Percentiles rank a stretch among this genome's conserved stretches.
Conservation (phyloP, 2,888 invertebrate species). For the Osedax frankpressi region DNA sequence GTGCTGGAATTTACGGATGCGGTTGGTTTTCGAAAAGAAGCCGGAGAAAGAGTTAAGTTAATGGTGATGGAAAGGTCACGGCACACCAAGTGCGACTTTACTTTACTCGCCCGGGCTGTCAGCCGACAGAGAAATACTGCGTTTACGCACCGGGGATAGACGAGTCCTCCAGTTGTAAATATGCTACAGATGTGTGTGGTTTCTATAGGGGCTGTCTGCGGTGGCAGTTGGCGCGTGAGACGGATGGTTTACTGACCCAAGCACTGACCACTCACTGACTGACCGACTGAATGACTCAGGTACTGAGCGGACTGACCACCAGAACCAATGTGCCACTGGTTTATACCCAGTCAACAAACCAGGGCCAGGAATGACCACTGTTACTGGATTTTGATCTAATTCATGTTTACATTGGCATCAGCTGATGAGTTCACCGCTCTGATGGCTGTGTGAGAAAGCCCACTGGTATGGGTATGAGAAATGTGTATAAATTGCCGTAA, state of each 20-base stretch:
- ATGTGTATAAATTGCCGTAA: not conserved
- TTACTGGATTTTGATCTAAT: not conserved
- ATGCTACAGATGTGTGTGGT: slow-evolving; percentile 6
- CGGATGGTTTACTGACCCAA: slow-evolving; percentile 2
- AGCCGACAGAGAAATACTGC: not conserved
- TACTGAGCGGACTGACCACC: not conserved
- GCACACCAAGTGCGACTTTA: slow-evolving; percentile 8
- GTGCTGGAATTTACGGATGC: slow-evolving; percentile 1
- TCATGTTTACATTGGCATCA: not conserved
- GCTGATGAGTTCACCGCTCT: not conserved
- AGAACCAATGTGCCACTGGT: not conserved
- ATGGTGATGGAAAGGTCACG: slow-evolving; percentile 1
- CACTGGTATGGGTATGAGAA: not conserved
- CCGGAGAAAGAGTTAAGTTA: not conserved
- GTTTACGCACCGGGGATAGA: not conserved
- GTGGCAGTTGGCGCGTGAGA: not conserved
- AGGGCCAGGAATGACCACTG: not conserved
- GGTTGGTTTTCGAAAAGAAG: slow-evolving; percentile 2
- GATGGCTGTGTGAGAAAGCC: not conserved
- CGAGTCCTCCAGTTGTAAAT: slow-evolving; percentile 5
- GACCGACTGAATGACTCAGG: not conserved
- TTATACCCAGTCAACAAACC: not conserved
- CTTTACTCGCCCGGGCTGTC: not conserved
- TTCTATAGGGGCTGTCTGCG: not conserved
- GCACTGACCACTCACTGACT: not conserved